phyloP scores from a whole-genome alignment of 2,888 invertebrate species.

The Leptinotarsa haldemani region DNA sequence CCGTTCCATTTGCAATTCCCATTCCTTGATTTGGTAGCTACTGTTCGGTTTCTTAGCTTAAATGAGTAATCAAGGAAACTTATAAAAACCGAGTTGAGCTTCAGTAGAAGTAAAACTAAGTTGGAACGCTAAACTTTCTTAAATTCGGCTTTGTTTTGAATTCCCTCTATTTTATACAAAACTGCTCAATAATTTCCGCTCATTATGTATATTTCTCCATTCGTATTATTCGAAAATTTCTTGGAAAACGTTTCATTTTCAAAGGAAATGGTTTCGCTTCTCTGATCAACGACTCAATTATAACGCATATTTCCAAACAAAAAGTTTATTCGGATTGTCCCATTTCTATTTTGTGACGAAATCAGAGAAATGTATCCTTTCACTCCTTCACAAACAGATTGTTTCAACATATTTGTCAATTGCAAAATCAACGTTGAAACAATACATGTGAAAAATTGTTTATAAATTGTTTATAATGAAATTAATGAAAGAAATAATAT shows the following conservation, averaged over 20 bases:
- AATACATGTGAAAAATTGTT: no score
- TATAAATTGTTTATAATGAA: no score
- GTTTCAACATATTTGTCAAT: no score
- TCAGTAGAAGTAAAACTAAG: constrained; percentile 1
- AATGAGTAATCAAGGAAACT: constrained; percentile 21
- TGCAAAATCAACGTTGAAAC: no score
- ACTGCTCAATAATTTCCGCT: constrained; percentile 26
- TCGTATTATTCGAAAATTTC: constrained; percentile 41
- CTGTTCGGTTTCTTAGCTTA: constrained; percentile 12
- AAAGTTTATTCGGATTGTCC: constrained; percentile 43
- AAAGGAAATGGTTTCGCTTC: constrained; percentile 45
- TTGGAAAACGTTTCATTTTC: constrained; percentile 40
- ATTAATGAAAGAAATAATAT: no score
- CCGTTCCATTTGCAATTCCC: constrained; percentile 15
- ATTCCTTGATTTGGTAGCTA: constrained; percentile 16
- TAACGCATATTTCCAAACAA: constrained; percentile 40
- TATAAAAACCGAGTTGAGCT: constrained; percentile 10
- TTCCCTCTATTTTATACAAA: neutral
- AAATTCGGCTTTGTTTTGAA: constrained; percentile 5
- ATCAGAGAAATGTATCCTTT: no score
- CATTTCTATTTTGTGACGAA: no score
- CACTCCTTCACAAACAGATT: no score
- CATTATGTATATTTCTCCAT: constrained; percentile 45
- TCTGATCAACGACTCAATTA: constrained; percentile 46
- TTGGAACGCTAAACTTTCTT: constrained; percentile 15